Percentiles rank a stretch among this genome's conserved stretches.
phyloP scores from a whole-genome alignment of 2,888 invertebrate genomes.

The Rhagonycha fulva region DNA sequence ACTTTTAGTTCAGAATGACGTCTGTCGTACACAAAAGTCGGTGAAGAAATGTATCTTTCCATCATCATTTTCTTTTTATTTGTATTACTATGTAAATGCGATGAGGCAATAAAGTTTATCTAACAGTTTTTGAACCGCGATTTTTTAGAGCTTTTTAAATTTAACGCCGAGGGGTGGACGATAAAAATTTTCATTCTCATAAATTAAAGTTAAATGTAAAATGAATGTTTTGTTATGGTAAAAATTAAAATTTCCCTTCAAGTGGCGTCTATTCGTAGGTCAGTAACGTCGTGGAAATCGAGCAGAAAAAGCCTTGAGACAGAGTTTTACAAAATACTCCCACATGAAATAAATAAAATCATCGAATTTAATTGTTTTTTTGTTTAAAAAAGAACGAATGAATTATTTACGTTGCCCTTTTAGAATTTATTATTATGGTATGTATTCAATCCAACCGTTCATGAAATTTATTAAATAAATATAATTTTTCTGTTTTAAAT shows the following conservation, averaged over 20 bases:
- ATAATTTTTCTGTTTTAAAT: too few relatives aligned
- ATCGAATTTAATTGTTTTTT: background rate
- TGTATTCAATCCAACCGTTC: too few relatives aligned
- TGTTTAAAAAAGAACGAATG: background rate
- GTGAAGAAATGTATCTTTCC: conserved; percentile 1
- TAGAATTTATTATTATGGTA: too few relatives aligned
- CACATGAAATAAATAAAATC: background rate
- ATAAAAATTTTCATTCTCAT: background rate
- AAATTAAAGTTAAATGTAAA: background rate
- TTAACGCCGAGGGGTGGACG: background rate
- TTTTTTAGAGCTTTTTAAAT: background rate
- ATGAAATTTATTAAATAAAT: too few relatives aligned
- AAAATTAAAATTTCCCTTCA: background rate
- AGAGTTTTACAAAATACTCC: background rate
- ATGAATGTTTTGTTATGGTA: background rate
- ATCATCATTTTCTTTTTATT: background rate
- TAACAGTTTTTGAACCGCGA: background rate
- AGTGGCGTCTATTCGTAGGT: background rate
- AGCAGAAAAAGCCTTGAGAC: background rate
- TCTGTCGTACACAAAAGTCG: conserved; percentile 4
- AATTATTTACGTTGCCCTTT: too few relatives aligned
- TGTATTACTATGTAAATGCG: background rate
- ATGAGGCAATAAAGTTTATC: background rate
- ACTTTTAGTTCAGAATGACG: conserved; percentile 16
- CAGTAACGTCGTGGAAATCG: background rate